Evolutionary conservation across 2,797 vertebrate species (phyloP).

Genomic region (Glossophaga mutica): DNA sequence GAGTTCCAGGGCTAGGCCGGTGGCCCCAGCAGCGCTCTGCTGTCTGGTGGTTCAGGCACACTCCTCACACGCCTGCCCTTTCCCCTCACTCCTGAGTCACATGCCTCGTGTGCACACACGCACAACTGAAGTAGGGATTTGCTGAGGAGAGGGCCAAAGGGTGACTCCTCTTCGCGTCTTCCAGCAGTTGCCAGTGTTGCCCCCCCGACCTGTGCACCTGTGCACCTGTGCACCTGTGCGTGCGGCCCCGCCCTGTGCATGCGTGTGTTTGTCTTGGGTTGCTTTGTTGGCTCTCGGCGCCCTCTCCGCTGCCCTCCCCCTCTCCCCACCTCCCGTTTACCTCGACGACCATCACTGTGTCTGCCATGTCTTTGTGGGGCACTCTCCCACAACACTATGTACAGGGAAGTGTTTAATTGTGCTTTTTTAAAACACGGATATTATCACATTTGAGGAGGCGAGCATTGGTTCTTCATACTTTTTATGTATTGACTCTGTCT

Average conservation of each 20-base stretch:
- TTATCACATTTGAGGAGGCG: background rate
- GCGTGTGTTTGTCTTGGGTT: background rate
- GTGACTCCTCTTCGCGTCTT: background rate
- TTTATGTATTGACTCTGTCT: background rate
- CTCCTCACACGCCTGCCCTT: background rate
- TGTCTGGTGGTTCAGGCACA: background rate
- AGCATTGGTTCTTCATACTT: background rate
- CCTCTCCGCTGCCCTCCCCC: accelerated
- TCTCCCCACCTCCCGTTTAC: background rate
- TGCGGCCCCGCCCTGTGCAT: too few species aligned
- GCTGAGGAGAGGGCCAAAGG: background rate
- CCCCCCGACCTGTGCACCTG: background rate
- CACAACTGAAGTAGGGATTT: background rate
- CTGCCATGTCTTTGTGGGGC: background rate
- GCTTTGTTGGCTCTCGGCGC: background rate
- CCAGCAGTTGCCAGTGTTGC: background rate
- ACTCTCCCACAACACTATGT: background rate
- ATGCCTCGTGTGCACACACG: too few species aligned
- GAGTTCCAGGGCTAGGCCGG: background rate
- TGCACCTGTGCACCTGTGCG: too few species aligned
- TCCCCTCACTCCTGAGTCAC: too few species aligned
- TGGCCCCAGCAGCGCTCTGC: background rate
- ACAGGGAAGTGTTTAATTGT: background rate
- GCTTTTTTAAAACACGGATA: background rate
- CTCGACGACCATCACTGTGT: background rate